phyloP scores from a whole-genome alignment of 1,140 invertebrate genomes.

The Zaprionus tsacasi region DNA sequence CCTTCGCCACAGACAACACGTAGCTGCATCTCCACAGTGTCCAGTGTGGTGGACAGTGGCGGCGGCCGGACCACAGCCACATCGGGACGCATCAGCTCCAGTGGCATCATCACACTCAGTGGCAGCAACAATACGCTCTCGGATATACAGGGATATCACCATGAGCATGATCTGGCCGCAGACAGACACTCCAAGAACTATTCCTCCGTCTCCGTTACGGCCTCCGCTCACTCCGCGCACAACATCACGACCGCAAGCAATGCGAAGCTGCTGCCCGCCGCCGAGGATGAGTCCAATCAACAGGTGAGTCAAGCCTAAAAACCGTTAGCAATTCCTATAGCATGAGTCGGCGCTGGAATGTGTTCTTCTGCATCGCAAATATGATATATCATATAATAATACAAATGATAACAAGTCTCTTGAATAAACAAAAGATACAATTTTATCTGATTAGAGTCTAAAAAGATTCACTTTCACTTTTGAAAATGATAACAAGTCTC shows the following conservation, averaged over 20 bases:
- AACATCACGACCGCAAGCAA: slow-evolving; percentile 79
- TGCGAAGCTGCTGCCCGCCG: slow-evolving; percentile 68
- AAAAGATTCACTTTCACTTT: not conserved
- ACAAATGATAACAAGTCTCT: too few relatives aligned
- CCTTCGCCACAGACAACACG: slow-evolving; percentile 79
- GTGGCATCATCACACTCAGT: slow-evolving; percentile 77
- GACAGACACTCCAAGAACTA: slow-evolving; percentile 72
- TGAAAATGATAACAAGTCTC: too few relatives aligned
- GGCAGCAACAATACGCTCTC: slow-evolving; percentile 79
- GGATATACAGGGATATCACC: slow-evolving; percentile 73
- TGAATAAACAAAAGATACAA: not conserved
- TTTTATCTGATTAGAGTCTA: not conserved
- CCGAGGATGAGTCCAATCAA: slow-evolving; percentile 77
- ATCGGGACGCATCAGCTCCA: slow-evolving; percentile 78
- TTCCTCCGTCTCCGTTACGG: slow-evolving; percentile 53
- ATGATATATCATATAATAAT: too few relatives aligned
- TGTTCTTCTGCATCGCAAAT: too few relatives aligned
- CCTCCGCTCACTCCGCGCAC: slow-evolving; percentile 63
- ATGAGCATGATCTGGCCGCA: slow-evolving; percentile 59
- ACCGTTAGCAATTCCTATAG: slow-evolving; percentile 4
- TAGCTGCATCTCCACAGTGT: slow-evolving; percentile 80
- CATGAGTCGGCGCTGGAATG: not conserved
- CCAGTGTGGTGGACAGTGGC: slow-evolving; percentile 73
- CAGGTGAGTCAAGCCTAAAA: slow-evolving; percentile 64
- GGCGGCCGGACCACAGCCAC: slow-evolving; percentile 79